phyloP scores from a whole-genome alignment of 1,140 invertebrate species.

The Wiebesia pumilae region DNA sequence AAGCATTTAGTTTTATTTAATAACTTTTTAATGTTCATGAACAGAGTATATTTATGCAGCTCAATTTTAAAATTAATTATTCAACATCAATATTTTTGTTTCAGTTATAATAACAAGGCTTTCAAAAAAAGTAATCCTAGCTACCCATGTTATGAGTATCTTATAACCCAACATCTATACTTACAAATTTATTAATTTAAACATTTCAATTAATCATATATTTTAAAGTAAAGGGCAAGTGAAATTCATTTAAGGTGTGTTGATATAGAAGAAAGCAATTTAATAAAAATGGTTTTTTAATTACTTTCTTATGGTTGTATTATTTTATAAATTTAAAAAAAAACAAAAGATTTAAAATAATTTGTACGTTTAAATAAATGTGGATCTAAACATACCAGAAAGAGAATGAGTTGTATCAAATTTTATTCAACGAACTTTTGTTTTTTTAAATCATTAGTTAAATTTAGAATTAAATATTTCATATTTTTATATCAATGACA shows the following conservation, averaged over 20 bases:
- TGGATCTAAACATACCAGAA: no score
- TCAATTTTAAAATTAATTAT: constrained; percentile 14
- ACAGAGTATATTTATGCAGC: background rate
- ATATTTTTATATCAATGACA: background rate
- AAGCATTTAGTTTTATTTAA: constrained; percentile 2
- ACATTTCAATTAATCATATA: constrained; percentile 8
- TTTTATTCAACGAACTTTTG: background rate
- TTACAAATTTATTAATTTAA: background rate
- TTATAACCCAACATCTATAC: background rate
- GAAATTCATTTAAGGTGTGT: no score
- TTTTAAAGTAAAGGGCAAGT: no score
- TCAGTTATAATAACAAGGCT: constrained; percentile 25
- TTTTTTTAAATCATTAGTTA: background rate
- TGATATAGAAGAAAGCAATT: no score
- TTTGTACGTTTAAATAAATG: no score
- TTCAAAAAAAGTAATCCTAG: constrained; percentile 34
- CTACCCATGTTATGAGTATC: constrained; percentile 6
- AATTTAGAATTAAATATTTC: constrained; percentile 4
- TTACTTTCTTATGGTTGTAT: no score
- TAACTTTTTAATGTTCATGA: background rate
- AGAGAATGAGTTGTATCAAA: no score
- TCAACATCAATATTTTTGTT: constrained; percentile 34
- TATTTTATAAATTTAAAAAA: no score
- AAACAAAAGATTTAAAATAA: no score
- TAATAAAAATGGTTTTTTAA: no score